Base-by-base conservation (phyloP, 2,797 vertebrate genomes). In the Fistularia tabacaria region DNA sequence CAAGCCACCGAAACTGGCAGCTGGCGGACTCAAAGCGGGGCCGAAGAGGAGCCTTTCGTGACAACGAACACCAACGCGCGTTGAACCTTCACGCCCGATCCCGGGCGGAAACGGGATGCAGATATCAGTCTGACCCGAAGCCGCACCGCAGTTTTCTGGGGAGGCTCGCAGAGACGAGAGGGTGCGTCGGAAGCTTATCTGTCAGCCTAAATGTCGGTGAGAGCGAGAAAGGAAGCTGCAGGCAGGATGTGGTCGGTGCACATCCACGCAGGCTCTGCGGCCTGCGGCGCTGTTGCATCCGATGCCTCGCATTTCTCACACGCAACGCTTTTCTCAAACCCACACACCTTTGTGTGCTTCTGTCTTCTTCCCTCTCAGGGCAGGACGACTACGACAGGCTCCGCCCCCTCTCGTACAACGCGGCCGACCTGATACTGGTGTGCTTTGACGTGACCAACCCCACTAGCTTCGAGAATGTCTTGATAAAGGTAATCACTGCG, bases 391-490 rank as follows among this genome's bases (percentile, higher is more conserved):
- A 99, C 0, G 97, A 99, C 67, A 86, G 97, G 6, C 86, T 99
- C 0, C 89, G 97, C 14, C 97, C 97, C 0, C 93, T 99, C 14
- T 97, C 96, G 0, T 99, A 99, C 86, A 94, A 96, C 81, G 93
- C 93, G 54, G 93, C 93, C 25, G 89, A 96, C 0, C 82, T 99
- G 0, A 80, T 98, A 58, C 73, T 99, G 44, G 90, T 99, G 50
- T 99, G 97, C 76, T 99, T 97, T 7, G 96, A 99, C 3, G 97
- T 99, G 75, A 99, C 94, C 78, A 98, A 92, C 85, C 97, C 96
- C 39, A 94, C 90, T 39, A 99, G 96, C 71, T 98, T 90, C 10
- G 95, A 99, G 7, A 99, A 99, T 0, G 92, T 99, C 61, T 54
- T 89, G 63, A 92, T 96, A 72, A 99, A 99, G 95, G 97, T 98